Conservation (phyloP, 2,113 vertebrate species). For the Engystomops pustulosus region DNA sequence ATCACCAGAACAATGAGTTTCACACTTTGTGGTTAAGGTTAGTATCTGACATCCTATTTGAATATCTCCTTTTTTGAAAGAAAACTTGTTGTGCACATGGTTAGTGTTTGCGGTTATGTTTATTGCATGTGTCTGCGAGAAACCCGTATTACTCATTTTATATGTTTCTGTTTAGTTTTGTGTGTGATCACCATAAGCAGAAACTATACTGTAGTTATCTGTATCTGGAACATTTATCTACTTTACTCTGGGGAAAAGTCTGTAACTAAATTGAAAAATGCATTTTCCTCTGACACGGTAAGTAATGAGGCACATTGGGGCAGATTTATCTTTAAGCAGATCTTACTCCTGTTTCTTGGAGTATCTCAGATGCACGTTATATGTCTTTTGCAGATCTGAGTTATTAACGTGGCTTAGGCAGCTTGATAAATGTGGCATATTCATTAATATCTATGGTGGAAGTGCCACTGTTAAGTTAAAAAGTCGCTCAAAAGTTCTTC, state of each 20-base stretch:
- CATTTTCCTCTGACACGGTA: constrained; percentile 11
- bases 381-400: no score
- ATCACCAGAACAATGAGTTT: constrained; percentile 60
- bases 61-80: constrained; percentile 60
- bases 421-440: no score
- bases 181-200: background rate
- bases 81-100: constrained; percentile 45
- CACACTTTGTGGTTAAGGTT: constrained; percentile 44
- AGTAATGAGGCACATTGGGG: constrained; percentile 9
- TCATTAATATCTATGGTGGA: no score
- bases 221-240: background rate
- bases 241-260: background rate
- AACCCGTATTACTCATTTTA: constrained; percentile 43
- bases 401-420: no score
- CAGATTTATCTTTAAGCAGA: no score
- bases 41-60: constrained; percentile 57
- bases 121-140: constrained; percentile 42
- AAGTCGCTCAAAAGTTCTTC: no score
- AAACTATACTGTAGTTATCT: background rate
- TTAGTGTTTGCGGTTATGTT: constrained; percentile 38
- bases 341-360: no score
- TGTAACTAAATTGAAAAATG: background rate
- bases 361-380: no score
- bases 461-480: no score
- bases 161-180: constrained; percentile 7